Base-by-base conservation (phyloP, 2,888 invertebrate genomes). In the Dioctria linearis region DNA sequence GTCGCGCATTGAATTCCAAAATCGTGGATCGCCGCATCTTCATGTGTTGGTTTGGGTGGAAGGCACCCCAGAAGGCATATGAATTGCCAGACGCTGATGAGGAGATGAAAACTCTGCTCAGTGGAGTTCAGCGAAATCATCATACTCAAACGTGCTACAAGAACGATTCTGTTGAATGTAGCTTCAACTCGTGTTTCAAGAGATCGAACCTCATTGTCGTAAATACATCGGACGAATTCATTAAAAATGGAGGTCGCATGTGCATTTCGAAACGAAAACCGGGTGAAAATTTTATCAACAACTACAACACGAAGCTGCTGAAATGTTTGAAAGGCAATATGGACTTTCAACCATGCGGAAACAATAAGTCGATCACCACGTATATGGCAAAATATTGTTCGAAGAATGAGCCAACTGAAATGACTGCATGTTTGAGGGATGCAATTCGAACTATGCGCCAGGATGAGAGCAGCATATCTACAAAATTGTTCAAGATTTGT, bases 301-400 rank as follows among this genome's bases (percentile, higher is more conserved):
- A 84, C 78, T 85, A 84, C 67, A 81, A 83, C 61, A 63, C 65
- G 5, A 57, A 6, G 6, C 42, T 83, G 81, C 46, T 83, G 78
- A 75, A 78, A 80, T n/a, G 76, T 79, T 66, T 75, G 84, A 85
- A 83, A 75, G 65, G 84, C 78, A 85, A 86, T 79, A 85, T 84
- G 83, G 85, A 85, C 67, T 83, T 85, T 37, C 85, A 85, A 79
- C 84, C 84, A 67, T 85, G 85, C 76, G 84, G 85, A 5, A 66
- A 83, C 67, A 85, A 84, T 75, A 84, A 84, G 80, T 57, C 84
- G 81, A 84, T 85, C 80, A 84, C 84, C 65, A 51, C 78, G 39
- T 79, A 82, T 54, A 54, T 85, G 57, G 83, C 83, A 11, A 83
- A 81, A 57, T 83, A 82, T 67, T 11, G 81, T 37, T 80, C 78